Conservation (phyloP, 1,140 invertebrate genomes). For the Habropoda laboriosa region DNA sequence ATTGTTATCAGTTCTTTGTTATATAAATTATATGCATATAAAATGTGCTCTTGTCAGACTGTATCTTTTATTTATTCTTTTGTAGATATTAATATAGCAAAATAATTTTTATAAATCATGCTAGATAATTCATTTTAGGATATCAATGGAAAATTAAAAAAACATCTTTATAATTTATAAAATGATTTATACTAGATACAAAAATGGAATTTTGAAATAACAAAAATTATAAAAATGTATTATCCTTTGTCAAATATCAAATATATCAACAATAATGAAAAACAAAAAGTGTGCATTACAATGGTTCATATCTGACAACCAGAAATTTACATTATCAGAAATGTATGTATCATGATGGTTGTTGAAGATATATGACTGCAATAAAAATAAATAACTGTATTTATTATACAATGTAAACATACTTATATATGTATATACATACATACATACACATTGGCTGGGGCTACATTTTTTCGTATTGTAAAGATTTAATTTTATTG, state of each 20-base stretch:
- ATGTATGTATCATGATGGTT: conserved; percentile 23
- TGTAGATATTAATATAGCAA: not conserved
- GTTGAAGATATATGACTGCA: conserved; percentile 25
- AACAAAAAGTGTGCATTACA: not conserved
- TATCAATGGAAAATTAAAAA: not conserved
- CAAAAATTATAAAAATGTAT: conserved; percentile 23
- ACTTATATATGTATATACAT: not conserved
- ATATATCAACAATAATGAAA: not conserved
- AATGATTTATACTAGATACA: not conserved
- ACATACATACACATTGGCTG: conserved; percentile 7
- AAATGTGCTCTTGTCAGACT: not conserved
- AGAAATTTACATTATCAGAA: conserved; percentile 1
- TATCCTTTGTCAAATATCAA: conserved; percentile 1
- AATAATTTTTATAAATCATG: not conserved
- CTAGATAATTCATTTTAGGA: not conserved
- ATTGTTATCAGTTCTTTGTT: conserved; percentile 37
- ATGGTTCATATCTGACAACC: not conserved
- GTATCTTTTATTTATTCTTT: not conserved
- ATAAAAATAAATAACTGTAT: conserved; percentile 39
- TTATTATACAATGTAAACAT: conserved; percentile 34
- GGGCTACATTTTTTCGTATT: conserved; percentile 29
- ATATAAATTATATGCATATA: conserved; percentile 10
- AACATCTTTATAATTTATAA: not conserved
- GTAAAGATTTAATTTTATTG: not conserved
- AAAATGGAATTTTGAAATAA: conserved; percentile 15